Base-by-base conservation (phyloP, 2,113 vertebrate species). In the Passer montanus region DNA sequence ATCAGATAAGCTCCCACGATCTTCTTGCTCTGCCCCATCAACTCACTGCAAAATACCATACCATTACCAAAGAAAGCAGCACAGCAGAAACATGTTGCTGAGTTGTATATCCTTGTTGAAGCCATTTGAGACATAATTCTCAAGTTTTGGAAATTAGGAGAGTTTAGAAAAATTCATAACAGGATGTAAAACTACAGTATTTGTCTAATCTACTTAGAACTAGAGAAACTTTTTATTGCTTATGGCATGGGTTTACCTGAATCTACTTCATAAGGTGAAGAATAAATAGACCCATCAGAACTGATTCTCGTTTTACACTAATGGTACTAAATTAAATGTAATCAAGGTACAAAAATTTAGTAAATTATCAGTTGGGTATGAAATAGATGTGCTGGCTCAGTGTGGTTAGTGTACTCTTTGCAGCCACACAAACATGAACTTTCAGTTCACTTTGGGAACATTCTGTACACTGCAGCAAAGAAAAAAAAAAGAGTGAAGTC, bases 1-100 rank as follows among this genome's bases (percentile, higher is more conserved):
- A 83, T 82, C 79, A 84, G 92, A 95, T 33, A 84, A 93, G 4
- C 33, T 95, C 63, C 91, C 69, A 85, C 47, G 88, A 84, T 93
- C 92, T 95, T 96, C 74, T 59, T 93, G 63, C 43, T 91, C 11
- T 83, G 41, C 15, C n/a, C 41, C 17, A 56, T 3, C 68, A 96
- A 64, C 75, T 93, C 47, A 87, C 86, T 89, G 76, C 52, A 93
- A 94, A 83, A 64, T 87, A 85, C 81, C 46, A 87, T 73, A 84
- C 39, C 67, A 85, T 35, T 80, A 52, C 22, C 70, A 81, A 96
- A 91, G 86, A 92, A 95, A 95, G 73, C 37, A 88, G 59, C 41
- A 8, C 30, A 84, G 41, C 68, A 84, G 52, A 56, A 92, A 91
- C 28, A 49, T 33, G 9, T 37, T 78, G 37, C 64, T 87, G 81